Evolutionary conservation across 2,888 invertebrate species (phyloP).

Genomic region (Epirrita christyi): DNA sequence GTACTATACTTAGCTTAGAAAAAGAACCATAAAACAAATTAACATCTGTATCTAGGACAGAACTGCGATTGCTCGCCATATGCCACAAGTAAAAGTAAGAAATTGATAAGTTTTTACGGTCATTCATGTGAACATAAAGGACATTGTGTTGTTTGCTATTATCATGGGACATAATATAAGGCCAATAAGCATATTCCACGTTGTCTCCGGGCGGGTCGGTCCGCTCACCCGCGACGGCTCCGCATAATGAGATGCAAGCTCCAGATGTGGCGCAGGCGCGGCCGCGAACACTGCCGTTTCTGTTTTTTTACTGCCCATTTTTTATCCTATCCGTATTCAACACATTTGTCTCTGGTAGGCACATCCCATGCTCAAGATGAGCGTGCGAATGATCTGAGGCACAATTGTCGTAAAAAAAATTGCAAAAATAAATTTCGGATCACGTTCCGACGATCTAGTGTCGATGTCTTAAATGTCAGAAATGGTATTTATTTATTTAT

Average conservation of each 20-base stretch:
- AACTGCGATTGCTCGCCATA: no score
- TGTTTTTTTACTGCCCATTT: conserved; percentile 63
- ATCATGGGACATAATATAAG: conserved; percentile 47
- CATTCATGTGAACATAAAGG: conserved; percentile 3
- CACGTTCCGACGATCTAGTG: no score
- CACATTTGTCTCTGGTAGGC: conserved; percentile 18
- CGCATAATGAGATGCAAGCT: conserved; percentile 79
- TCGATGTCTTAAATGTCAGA: no score
- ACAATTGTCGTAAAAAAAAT: no score
- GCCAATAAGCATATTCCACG: conserved; percentile 51
- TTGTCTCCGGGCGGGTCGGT: conserved; percentile 57
- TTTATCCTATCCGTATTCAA: conserved; percentile 33
- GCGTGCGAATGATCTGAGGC: conserved; percentile 18
- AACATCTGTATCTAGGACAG: no score
- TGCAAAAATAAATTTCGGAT: no score
- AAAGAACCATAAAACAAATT: no score
- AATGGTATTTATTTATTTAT: no score
- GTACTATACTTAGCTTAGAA: no score
- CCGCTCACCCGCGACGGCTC: conserved; percentile 74
- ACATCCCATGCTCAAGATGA: conserved; percentile 12
- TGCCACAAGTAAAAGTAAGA: no score
- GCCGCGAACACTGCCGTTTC: conserved; percentile 66
- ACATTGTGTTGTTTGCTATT: conserved; percentile 35
- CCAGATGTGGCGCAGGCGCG: conserved; percentile 82
- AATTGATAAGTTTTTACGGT: neutral